phyloP scores from a whole-genome alignment of 2,888 invertebrate genomes.

The Abrostola tripartita region DNA sequence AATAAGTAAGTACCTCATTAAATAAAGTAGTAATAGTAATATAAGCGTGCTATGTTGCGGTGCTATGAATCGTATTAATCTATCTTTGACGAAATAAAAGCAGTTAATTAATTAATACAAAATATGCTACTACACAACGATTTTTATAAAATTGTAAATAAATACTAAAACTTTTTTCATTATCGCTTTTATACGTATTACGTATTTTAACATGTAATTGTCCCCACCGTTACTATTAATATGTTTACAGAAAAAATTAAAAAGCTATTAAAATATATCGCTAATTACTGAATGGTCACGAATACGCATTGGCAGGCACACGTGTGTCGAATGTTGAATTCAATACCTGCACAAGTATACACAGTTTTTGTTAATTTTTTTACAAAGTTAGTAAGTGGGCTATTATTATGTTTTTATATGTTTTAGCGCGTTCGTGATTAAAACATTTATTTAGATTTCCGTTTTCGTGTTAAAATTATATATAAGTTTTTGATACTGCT shows the following conservation, averaged over 20 bases:
- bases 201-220: neutral
- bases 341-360: no score
- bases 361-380: slow-evolving; percentile 27
- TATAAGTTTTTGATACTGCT: slow-evolving; percentile 33
- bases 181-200: no score
- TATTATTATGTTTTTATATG: slow-evolving; percentile 33
- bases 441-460: slow-evolving; percentile 42
- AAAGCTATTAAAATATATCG: slow-evolving; percentile 41
- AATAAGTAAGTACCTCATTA: no score
- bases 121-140: no score
- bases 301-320: slow-evolving; percentile 14
- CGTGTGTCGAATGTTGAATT: slow-evolving; percentile 13
- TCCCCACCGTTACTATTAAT: slow-evolving; percentile 1
- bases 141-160: no score
- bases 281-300: slow-evolving; percentile 48
- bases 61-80: no score
- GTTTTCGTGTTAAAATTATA: slow-evolving; percentile 31
- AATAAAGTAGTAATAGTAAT: no score
- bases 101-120: no score
- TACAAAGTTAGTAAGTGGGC: slow-evolving; percentile 19
- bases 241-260: slow-evolving; percentile 35
- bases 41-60: no score
- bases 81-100: no score
- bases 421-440: slow-evolving; percentile 31
- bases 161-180: no score